Conservation (phyloP, 2,888 invertebrate genomes). For the Automeris io region DNA sequence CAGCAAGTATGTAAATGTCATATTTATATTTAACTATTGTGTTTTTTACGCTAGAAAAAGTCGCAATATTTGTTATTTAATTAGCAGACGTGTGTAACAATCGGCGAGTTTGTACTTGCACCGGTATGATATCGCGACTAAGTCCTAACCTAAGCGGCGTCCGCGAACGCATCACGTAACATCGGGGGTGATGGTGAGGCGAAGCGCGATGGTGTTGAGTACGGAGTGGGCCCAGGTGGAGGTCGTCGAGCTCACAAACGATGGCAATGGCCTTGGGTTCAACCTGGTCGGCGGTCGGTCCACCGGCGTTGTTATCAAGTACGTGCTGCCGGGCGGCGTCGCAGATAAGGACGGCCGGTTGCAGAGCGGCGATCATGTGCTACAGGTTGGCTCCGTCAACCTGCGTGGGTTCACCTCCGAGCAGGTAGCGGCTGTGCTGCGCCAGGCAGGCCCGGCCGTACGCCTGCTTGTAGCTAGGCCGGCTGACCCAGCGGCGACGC, state of each 20-base stretch:
- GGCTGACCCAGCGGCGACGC: constrained; percentile 89
- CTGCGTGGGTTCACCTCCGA: constrained; percentile 97
- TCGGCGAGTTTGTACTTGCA: constrained; percentile 16
- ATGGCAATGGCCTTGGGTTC: constrained; percentile 98
- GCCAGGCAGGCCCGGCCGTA: constrained; percentile 88
- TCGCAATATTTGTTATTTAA: constrained; percentile 26
- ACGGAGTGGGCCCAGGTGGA: constrained; percentile 99
- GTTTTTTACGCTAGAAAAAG: constrained; percentile 33
- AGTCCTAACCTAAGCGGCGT: constrained; percentile 58
- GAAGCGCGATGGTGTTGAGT: constrained; percentile 86
- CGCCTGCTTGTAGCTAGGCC: constrained; percentile 96
- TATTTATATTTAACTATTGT: constrained; percentile 53
- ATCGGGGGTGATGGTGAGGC: constrained; percentile 65
- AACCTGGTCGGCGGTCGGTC: constrained; percentile 98
- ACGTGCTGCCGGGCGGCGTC: constrained; percentile 96
- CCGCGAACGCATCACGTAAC: constrained; percentile 60
- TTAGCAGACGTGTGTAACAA: constrained; percentile 22
- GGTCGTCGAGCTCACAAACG: constrained; percentile 97
- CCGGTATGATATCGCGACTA: constrained; percentile 38
- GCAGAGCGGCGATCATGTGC: constrained; percentile 97
- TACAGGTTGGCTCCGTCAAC: constrained; percentile 96
- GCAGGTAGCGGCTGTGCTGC: constrained; percentile 83
- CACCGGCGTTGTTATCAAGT: constrained; percentile 99
- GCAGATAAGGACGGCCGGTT: constrained; percentile 97
- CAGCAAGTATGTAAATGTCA: constrained; percentile 78